Conservation (phyloP, 2,888 invertebrate genomes). For the Halocaridina rubra region DNA sequence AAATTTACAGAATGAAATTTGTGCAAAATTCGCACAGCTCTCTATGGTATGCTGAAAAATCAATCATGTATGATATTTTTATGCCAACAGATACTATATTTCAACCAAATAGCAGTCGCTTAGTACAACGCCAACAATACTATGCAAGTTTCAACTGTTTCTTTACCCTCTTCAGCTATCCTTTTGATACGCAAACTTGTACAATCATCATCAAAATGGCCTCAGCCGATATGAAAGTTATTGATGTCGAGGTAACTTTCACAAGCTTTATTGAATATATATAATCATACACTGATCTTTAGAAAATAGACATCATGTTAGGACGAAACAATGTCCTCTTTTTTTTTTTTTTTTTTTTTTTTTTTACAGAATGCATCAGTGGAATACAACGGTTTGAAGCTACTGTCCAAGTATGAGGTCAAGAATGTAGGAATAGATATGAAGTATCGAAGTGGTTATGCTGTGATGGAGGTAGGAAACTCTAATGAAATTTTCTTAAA, state of each 20-base stretch:
- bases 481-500: no score
- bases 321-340: neutral
- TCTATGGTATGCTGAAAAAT: no score
- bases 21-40: no score
- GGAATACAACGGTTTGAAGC: neutral
- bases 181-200: slow-evolving; percentile 36
- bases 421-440: neutral
- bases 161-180: slow-evolving; percentile 35
- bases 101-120: neutral
- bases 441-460: neutral
- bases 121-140: slow-evolving; percentile 25
- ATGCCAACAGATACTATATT: slow-evolving; percentile 13
- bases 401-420: slow-evolving; percentile 12
- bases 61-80: no score
- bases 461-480: slow-evolving; percentile 32
- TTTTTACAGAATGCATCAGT: slow-evolving; percentile 18
- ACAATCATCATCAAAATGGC: slow-evolving; percentile 23
- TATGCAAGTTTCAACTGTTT: slow-evolving; percentile 37
- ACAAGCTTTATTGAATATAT: no score
- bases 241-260: slow-evolving; percentile 17
- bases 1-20: no score
- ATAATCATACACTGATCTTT: no score
- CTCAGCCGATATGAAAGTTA: slow-evolving; percentile 21
- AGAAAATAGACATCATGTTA: no score
- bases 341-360: neutral